Percentiles rank a stretch among this genome's conserved stretches.
Evolutionary conservation across 2,113 vertebrate species (phyloP).

Genomic region (Oncorhynchus gorbuscha): DNA sequence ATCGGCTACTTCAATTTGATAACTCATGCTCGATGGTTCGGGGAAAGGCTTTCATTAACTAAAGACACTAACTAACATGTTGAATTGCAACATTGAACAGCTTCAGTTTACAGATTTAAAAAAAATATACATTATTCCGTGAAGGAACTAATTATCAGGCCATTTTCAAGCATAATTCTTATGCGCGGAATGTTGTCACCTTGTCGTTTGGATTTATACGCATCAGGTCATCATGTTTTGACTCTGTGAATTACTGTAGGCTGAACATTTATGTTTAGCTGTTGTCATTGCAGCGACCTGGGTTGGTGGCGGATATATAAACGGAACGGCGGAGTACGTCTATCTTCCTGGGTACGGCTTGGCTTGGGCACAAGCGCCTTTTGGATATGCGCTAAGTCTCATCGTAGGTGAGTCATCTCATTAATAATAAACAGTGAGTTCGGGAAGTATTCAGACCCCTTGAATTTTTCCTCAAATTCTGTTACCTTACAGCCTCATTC

Average conservation of each 20-base stretch:
- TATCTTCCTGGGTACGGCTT: slow-evolving; percentile 89
- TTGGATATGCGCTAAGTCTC: slow-evolving; percentile 94
- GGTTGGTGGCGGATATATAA: slow-evolving; percentile 99
- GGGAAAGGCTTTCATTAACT: too few relatives aligned
- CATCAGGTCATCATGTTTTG: background rate
- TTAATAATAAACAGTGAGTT: background rate
- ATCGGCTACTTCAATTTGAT: too few relatives aligned
- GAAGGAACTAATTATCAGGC: background rate
- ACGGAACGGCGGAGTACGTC: slow-evolving; percentile 95
- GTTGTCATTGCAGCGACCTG: slow-evolving; percentile 85
- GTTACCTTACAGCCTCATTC: background rate
- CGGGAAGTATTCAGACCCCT: background rate
- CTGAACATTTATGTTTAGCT: slow-evolving; percentile 21
- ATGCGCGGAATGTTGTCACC: background rate
- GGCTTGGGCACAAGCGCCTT: slow-evolving; percentile 97
- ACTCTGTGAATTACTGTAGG: background rate
- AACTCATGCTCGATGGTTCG: too few relatives aligned
- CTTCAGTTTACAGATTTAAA: background rate
- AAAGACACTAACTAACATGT: too few relatives aligned
- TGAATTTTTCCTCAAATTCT: background rate
- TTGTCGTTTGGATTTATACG: background rate
- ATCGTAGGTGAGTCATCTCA: slow-evolving; percentile 81
- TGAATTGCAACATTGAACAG: too few relatives aligned
- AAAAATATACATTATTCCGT: background rate
- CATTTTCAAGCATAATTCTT: background rate